Evolutionary conservation across 2,113 vertebrate genomes (phyloP).

Genomic region (Conger conger): DNA sequence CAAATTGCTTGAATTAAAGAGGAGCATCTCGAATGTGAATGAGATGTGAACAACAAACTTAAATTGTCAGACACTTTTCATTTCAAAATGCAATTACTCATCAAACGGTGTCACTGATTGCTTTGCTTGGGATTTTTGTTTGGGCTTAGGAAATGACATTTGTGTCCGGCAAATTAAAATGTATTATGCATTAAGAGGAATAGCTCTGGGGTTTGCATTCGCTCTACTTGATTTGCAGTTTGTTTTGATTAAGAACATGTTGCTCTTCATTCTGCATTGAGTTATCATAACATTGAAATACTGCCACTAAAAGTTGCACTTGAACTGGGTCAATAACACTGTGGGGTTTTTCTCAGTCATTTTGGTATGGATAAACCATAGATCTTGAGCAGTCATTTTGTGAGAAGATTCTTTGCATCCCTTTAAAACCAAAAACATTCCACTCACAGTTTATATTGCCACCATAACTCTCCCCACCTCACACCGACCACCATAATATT

Average conservation of each 20-base stretch:
- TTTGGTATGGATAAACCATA: neutral
- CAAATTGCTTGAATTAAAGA: neutral
- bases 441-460: neutral
- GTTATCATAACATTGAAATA: conserved; percentile 15
- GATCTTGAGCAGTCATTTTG: neutral
- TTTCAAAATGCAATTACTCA: conserved; percentile 26
- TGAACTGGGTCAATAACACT: neutral
- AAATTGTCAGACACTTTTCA: neutral
- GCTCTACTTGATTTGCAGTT: conserved; percentile 34
- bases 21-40: conserved; percentile 1
- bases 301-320: neutral
- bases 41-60: neutral
- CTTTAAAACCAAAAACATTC: neutral
- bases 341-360: neutral
- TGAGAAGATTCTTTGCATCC: neutral
- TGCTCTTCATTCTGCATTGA: conserved; percentile 14
- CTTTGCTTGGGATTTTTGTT: conserved; percentile 24
- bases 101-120: conserved; percentile 19
- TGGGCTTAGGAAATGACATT: conserved; percentile 24
- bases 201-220: conserved; percentile 3
- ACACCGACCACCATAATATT: neutral
- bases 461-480: neutral
- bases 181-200: conserved; percentile 27
- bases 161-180: conserved; percentile 28
- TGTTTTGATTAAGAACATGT: conserved; percentile 28